Evolutionary conservation across 1,140 invertebrate species (phyloP).

Genomic region (Magallana angulata): DNA sequence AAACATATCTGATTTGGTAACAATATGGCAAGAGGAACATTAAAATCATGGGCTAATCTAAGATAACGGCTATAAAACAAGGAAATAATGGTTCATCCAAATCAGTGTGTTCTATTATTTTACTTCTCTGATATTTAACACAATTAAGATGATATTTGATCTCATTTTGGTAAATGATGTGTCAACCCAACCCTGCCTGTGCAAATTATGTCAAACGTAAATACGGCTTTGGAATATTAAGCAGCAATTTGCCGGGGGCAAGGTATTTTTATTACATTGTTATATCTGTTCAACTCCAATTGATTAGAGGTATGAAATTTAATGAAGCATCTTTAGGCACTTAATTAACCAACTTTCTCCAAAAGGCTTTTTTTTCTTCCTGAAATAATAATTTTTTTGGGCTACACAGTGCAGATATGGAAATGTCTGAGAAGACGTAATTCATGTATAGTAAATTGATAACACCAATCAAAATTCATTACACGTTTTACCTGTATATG

Average conservation of each 20-base stretch:
- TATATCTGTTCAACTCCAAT: neutral
- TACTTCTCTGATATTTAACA: neutral
- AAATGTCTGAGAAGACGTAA: neutral
- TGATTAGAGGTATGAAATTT: neutral
- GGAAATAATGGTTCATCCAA: neutral
- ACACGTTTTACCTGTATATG: neutral
- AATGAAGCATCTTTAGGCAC: neutral
- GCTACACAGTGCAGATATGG: neutral
- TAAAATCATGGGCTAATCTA: no score
- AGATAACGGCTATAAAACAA: neutral
- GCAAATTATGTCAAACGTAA: constrained; percentile 17
- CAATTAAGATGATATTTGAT: constrained; percentile 15
- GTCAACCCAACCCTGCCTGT: neutral
- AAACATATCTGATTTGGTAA: no score
- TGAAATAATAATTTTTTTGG: neutral
- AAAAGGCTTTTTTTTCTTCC: neutral
- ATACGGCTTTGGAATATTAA: neutral
- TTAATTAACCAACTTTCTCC: constrained; percentile 17
- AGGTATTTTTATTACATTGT: neutral
- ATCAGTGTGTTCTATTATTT: neutral
- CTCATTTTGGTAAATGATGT: neutral
- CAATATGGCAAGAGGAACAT: no score
- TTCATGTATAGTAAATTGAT: neutral
- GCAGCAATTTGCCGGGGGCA: neutral
- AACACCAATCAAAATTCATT: neutral